A percentile compares a stretch with the other conserved stretches of the same genome.
These are phyloP conservation scores for Eupelmus urozonus DNA, from an alignment of 2,888 invertebrate genomes.

Conservation along the genomic window DNA sequence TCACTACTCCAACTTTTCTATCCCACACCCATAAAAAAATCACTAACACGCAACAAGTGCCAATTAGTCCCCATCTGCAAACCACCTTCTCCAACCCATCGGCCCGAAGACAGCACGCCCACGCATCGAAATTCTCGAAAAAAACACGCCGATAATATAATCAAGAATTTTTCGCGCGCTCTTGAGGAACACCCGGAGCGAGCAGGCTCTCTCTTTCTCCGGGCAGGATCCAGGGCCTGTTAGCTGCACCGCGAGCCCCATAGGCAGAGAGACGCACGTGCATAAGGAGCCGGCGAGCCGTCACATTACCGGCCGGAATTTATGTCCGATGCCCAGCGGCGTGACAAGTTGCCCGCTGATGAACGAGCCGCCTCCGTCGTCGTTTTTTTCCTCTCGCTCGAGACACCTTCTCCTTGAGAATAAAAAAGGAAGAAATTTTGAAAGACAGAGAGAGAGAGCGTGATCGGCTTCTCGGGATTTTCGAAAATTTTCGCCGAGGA, in stretches of 20 bases:
- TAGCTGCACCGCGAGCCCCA: too few relatives aligned
- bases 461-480: constrained; percentile 61
- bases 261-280: constrained; percentile 27
- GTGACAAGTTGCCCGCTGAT: constrained; percentile 77
- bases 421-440: constrained; percentile 11
- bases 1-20: too few relatives aligned
- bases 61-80: too few relatives aligned
- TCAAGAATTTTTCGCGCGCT: constrained; percentile 38
- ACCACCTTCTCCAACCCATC: too few relatives aligned
- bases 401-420: neutral
- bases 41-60: too few relatives aligned
- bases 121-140: constrained; percentile 1
- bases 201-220: constrained; percentile 25
- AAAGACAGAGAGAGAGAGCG: constrained; percentile 58
- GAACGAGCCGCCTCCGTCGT: constrained; percentile 73
- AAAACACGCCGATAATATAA: constrained; percentile 26
- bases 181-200: constrained; percentile 68
- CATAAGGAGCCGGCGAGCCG: constrained; percentile 72
- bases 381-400: neutral
- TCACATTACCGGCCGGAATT: constrained; percentile 77
- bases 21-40: too few relatives aligned
- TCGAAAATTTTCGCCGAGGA: constrained; percentile 47
- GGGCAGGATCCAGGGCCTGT: too few relatives aligned
- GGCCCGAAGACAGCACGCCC: too few relatives aligned
- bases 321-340: constrained; percentile 77